Evolutionary conservation across 2,113 vertebrate genomes (phyloP), one percentile per base, ranked within the genome.

Genomic region (Galeopterus variegatus): DNA sequence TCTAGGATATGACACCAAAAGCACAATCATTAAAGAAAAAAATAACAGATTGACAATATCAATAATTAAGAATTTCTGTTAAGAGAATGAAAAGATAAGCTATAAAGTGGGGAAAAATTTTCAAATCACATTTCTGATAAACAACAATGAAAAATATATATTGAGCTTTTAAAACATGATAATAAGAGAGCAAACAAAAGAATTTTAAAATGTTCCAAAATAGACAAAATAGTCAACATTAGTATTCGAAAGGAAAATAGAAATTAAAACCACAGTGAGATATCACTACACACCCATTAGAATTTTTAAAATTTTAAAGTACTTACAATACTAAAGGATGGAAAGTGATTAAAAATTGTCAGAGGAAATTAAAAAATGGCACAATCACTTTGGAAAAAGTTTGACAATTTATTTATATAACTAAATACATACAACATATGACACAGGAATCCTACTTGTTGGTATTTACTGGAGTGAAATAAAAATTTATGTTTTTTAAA

Each of bases 221-320:
- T n/a, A 65, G 8, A 48, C 26, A 94, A 93, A 76, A 76, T 54
- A 14, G 26, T 73, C 21, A 77, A n/a, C 1, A 90, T 28, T 24
- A 41, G 11, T 18, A 56, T 19, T 87, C 23, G 91, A 72, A 90
- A 76, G 13, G 31, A 79, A 85, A 79, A 21, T 79, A 36, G 19
- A 90, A 88, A 83, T 91, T 83, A 77, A 86, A 91, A 87, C 50
- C 28, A 85, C 18, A 24, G 1, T 88, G 41, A 86, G 45, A 56
- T 58, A 28, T 3, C 13, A 60, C 17, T 45, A 54, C 2, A 9
- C 14, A 64, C 4, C 36, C 13, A 54, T 62, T 19, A 75, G 2
- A 33, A 86, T 82, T 1, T 41, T 91, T 58, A 65, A 12, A 24
- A 26, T 64, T 50, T 62, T 70, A 8, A 82, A 79, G 52, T 80